Percentiles rank a stretch among this genome's conserved stretches.
Conservation (phyloP, 64 coral and sea anemone species). For the Porites australiensis region DNA sequence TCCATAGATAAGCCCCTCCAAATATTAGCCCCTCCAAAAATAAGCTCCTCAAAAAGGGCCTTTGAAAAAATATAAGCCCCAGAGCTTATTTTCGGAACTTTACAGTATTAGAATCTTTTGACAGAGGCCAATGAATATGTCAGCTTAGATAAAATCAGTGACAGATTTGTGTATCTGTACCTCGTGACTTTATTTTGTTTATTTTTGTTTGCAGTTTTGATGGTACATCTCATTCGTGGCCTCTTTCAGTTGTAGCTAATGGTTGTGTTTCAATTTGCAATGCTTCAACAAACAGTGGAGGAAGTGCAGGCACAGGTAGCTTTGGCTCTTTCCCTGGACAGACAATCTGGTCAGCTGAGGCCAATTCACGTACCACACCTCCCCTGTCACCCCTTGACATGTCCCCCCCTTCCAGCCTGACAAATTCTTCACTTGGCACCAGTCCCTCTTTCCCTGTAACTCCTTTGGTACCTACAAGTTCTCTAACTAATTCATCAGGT, state of each 20-base stretch:
- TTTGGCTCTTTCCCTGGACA: slow-evolving; percentile 93
- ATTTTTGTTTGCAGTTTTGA: slow-evolving; percentile 51
- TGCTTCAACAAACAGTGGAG: slow-evolving; percentile 22
- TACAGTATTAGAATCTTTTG: too few relatives aligned
- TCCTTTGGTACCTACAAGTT: slow-evolving; percentile 35
- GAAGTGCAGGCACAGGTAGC: slow-evolving; percentile 38
- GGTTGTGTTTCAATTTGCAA: slow-evolving; percentile 33
- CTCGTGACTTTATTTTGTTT: too few relatives aligned
- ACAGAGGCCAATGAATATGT: background rate
- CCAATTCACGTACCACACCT: slow-evolving; percentile 66
- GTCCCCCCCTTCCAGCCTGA: slow-evolving; percentile 71
- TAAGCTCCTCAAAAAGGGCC: too few relatives aligned
- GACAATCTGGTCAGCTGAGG: slow-evolving; percentile 92
- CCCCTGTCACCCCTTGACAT: slow-evolving; percentile 80
- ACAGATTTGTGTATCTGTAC: background rate
- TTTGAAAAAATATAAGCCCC: too few relatives aligned
- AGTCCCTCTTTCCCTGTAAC: slow-evolving; percentile 63
- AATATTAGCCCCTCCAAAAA: too few relatives aligned
- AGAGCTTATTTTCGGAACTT: too few relatives aligned
- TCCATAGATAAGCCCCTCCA: too few relatives aligned
- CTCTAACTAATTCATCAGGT: slow-evolving; percentile 74
- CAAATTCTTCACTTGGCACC: slow-evolving; percentile 69
- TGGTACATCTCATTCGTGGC: slow-evolving; percentile 87
- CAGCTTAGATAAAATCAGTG: background rate
- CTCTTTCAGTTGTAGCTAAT: slow-evolving; percentile 39